Base-by-base conservation (phyloP, 2,113 vertebrate species). In the Numenius arquata region DNA sequence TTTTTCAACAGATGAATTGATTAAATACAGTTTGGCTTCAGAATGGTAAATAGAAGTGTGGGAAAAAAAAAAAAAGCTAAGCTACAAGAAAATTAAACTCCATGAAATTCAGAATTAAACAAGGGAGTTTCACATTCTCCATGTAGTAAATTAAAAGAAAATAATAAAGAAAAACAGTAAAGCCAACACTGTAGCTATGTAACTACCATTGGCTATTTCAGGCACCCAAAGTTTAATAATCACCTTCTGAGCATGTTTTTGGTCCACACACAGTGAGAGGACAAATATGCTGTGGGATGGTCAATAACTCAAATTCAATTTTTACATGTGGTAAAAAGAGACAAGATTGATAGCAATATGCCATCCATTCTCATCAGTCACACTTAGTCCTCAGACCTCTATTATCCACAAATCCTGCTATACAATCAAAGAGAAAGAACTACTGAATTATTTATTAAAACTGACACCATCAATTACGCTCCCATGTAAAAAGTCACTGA, bases 401-500 rank as follows among this genome's bases (percentile, higher is more conserved):
- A 59, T 96, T 92, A 94, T 79, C 85, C 72, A 91, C 90, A 96
- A 97, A 94, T 92, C 78, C 76, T 87, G 32, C 72, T 76, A 77
- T 52, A 75, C 48, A 95, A 93, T 85, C 82, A 84, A 79, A 94
- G 63, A 73, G 79, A 67, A 96, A 95, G 91, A 96, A 93, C 86
- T 85, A 78, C 52, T 97, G 82, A 98, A 96, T 96, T 96, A 96
- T 98, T 96, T 94, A 98, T 95, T 97, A 92, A 74, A 95, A 89
- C 53, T 94, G 88, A 96, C 75, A 96, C 56, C 75, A 92, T 96
- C 86, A 95, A 86, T 96, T 93, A 96, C 16, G 40, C 5, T 68
- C 52, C 53, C 83, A 58, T 86, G 40, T 80, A 96, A 95, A 88
- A 95, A 93, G 85, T 97, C 88, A 95, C 47, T 55, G 55, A 82